A percentile compares a stretch with the other conserved stretches of the same genome.
Evolutionary conservation across 2,113 vertebrate genomes (phyloP).

Genomic region (Uropsilus gracilis): DNA sequence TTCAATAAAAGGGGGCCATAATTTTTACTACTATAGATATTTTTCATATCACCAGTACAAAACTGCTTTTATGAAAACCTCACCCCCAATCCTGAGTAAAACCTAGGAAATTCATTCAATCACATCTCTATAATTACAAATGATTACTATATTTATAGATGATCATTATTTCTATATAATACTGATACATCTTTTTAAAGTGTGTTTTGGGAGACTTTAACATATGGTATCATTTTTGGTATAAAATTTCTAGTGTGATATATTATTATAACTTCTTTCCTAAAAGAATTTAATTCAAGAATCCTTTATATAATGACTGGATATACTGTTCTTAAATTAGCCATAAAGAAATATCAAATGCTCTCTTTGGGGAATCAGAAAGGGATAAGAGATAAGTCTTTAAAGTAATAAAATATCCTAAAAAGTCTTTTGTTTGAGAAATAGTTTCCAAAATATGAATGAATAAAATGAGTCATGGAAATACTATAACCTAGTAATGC

Average conservation of each 20-base stretch:
- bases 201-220: not conserved
- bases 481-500: not conserved
- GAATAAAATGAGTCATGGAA: not conserved
- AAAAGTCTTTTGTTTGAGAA: not conserved
- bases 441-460: not conserved
- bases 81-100: not conserved
- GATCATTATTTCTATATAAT: not conserved
- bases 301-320: not conserved
- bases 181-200: not conserved
- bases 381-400: not conserved
- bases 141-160: not conserved
- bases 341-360: not conserved
- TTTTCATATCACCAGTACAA: not conserved
- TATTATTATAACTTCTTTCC: not conserved
- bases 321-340: not conserved
- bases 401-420: not conserved
- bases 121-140: not conserved
- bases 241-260: not conserved
- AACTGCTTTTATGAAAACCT: not conserved
- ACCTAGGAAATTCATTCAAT: not conserved
- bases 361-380: not conserved
- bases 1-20: not conserved
- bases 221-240: not conserved
- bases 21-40: not conserved
- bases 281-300: not conserved